These are phyloP conservation scores for Macropus fuliginosus DNA, from an alignment of 2,797 vertebrate species.

Conservation along the genomic window DNA sequence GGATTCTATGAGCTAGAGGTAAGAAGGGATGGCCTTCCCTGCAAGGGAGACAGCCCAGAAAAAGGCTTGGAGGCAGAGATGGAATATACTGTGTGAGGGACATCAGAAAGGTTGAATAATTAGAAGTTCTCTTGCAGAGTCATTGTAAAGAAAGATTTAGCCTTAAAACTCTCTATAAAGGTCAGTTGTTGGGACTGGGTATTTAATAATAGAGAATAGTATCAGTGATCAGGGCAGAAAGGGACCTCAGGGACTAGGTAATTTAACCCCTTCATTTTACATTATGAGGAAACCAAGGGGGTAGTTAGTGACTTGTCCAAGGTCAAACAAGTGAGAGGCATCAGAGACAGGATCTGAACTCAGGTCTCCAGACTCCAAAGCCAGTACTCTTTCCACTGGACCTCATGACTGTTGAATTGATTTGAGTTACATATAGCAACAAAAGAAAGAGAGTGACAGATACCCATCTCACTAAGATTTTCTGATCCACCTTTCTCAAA, in stretches of 20 bases:
- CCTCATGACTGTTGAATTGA: not conserved
- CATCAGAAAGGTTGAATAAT: not conserved
- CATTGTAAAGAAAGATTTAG: not conserved
- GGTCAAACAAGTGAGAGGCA: not conserved
- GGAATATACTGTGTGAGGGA: not conserved
- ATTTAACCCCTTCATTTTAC: not conserved
- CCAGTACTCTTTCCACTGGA: not conserved
- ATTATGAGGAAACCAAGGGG: not conserved
- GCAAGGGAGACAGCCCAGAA: not conserved
- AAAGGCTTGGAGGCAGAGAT: not conserved
- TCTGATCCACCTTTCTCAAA: not conserved
- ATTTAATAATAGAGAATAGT: not conserved
- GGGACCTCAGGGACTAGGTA: not conserved
- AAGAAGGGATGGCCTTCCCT: not conserved
- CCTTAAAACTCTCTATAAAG: not conserved
- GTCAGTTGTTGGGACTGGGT: not conserved
- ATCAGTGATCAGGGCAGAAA: not conserved
- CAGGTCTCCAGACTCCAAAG: not conserved
- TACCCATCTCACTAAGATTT: not conserved
- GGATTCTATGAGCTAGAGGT: not conserved
- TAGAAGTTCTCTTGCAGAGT: not conserved
- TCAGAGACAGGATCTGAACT: not conserved
- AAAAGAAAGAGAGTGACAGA: not conserved
- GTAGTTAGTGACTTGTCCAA: not conserved
- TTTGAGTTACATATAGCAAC: not conserved